Evolutionary conservation across 2,888 invertebrate species (phyloP).

Genomic region (Xestia xanthographa): DNA sequence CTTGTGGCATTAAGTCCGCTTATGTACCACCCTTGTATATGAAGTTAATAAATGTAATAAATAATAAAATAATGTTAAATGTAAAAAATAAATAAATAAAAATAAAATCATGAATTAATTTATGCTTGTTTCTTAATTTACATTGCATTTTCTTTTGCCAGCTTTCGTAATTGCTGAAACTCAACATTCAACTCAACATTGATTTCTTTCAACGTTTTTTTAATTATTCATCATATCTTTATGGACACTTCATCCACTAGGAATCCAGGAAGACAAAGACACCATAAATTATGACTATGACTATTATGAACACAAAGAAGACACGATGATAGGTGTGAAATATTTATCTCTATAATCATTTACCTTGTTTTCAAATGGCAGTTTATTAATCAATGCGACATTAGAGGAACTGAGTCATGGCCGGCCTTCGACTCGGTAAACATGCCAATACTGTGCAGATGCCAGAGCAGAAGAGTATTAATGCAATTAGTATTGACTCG

Average conservation of each 20-base stretch:
- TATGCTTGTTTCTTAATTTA: background rate
- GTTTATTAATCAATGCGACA: constrained; percentile 45
- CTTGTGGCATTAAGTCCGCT: too few species aligned
- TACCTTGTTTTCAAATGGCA: constrained; percentile 43
- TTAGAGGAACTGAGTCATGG: constrained; percentile 45
- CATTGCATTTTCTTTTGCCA: background rate
- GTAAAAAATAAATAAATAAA: too few species aligned
- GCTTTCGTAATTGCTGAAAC: background rate
- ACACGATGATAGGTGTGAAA: constrained; percentile 29
- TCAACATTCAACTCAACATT: background rate
- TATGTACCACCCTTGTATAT: too few species aligned
- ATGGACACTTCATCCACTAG: constrained; percentile 17
- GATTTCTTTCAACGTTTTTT: background rate
- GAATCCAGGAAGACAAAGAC: constrained; percentile 47
- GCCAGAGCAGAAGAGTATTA: constrained; percentile 43
- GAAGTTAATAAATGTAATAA: too few species aligned
- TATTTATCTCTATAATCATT: constrained; percentile 36
- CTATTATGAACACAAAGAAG: constrained; percentile 40
- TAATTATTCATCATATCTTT: background rate
- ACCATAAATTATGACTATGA: constrained; percentile 31
- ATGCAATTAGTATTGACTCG: constrained; percentile 61
- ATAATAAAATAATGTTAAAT: too few species aligned
- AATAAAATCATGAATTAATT: background rate
- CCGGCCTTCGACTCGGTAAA: constrained; percentile 44
- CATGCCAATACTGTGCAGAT: constrained; percentile 56